A percentile compares a stretch with the other conserved stretches of the same genome.
Evolutionary conservation across 2,888 invertebrate species (phyloP).

Genomic region (Orchesella flavescens): DNA sequence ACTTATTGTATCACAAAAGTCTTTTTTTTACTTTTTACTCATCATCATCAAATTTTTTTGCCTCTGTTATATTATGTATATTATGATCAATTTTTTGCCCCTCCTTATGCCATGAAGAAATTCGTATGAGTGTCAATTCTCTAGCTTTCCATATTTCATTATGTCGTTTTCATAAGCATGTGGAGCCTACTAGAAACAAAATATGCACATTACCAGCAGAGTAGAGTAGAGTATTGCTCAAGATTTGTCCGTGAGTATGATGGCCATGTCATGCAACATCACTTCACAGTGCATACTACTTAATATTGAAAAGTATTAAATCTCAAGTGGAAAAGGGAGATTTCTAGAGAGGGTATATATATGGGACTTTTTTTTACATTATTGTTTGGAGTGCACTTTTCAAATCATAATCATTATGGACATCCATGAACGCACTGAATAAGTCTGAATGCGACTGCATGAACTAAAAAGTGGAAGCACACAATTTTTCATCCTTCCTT

Average conservation of each 20-base stretch:
- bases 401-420: conserved; percentile 50
- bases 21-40: conserved; percentile 28
- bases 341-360: conserved; percentile 16
- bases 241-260: conserved; percentile 6
- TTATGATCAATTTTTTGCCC: conserved; percentile 18
- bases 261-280: neutral
- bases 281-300: conserved; percentile 8
- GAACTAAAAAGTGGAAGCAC: conserved; percentile 34
- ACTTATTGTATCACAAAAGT: conserved; percentile 25
- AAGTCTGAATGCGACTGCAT: conserved; percentile 1
- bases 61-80: conserved; percentile 24
- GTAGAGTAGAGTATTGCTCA: neutral
- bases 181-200: neutral
- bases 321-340: conserved; percentile 55
- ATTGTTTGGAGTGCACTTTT: conserved; percentile 52
- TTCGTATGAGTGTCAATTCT: conserved; percentile 7
- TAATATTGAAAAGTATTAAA: conserved; percentile 37
- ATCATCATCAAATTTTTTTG: conserved; percentile 38
- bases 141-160: conserved; percentile 11
- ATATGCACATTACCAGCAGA: too few relatives aligned
- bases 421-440: conserved; percentile 36
- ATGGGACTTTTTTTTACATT: conserved; percentile 15
- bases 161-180: neutral
- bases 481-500: conserved; percentile 60
- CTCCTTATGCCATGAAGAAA: neutral